These are phyloP conservation scores for Drosophila auraria DNA, from an alignment of 1,140 invertebrate species.

Conservation along the genomic window DNA sequence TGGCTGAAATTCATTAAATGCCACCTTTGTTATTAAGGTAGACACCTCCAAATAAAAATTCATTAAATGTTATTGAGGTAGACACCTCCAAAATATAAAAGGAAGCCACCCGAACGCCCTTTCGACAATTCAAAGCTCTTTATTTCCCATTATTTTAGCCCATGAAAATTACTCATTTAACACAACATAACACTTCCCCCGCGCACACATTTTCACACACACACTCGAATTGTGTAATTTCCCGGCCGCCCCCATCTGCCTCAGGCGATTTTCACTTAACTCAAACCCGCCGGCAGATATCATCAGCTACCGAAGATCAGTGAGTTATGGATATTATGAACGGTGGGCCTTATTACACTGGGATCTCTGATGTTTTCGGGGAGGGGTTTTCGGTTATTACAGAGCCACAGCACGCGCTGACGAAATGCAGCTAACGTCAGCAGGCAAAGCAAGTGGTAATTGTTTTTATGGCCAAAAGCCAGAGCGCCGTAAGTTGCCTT, in stretches of 20 bases:
- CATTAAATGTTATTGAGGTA: neutral
- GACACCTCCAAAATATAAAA: neutral
- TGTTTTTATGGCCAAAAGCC: conserved; percentile 78
- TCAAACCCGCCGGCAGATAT: conserved; percentile 22
- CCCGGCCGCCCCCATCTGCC: conserved; percentile 23
- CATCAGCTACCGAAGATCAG: conserved; percentile 38
- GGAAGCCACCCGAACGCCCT: neutral
- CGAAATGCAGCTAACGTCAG: conserved; percentile 64
- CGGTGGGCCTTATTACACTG: conserved; percentile 7
- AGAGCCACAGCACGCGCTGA: conserved; percentile 54
- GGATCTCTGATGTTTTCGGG: conserved; percentile 8
- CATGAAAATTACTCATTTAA: conserved; percentile 19
- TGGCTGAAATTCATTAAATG: neutral
- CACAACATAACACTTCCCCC: conserved; percentile 8
- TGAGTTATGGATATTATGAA: conserved; percentile 55
- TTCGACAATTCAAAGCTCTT: neutral
- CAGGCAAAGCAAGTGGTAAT: conserved; percentile 65
- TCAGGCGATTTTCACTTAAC: conserved; percentile 37
- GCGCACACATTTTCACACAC: conserved; percentile 39
- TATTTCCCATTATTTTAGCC: conserved; percentile 13
- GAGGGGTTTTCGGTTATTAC: conserved; percentile 27
- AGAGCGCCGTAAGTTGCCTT: conserved; percentile 31
- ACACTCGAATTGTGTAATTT: conserved; percentile 32
- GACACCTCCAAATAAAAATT: neutral
- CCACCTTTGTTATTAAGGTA: neutral